Conservation (phyloP, 1,140 invertebrate species). For the Ephestia elutella region DNA sequence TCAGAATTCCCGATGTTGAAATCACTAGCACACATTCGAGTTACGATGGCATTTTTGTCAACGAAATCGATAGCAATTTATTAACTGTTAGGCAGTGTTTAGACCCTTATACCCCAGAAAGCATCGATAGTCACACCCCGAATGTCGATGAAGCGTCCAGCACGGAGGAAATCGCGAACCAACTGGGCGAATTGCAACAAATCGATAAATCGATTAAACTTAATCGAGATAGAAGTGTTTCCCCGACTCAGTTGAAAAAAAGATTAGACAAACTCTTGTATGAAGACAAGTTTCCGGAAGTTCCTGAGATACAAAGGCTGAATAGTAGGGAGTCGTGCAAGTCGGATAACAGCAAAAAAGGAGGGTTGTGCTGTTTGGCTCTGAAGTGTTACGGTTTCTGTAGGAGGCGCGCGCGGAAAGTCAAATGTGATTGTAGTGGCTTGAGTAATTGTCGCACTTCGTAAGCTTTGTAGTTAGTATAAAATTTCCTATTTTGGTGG, state of each 20-base stretch:
- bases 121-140: slow-evolving; percentile 83
- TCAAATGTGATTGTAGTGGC: slow-evolving; percentile 49
- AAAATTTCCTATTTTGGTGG: neutral
- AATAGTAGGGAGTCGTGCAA: slow-evolving; percentile 59
- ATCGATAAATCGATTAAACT: slow-evolving; percentile 35
- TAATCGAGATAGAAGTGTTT: slow-evolving; percentile 70
- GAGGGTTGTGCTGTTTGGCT: slow-evolving; percentile 56
- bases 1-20: slow-evolving; percentile 68
- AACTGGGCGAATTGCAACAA: slow-evolving; percentile 22
- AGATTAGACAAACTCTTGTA: slow-evolving; percentile 50
- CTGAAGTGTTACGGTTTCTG: slow-evolving; percentile 63
- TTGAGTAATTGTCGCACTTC: slow-evolving; percentile 51
- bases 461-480: slow-evolving; percentile 20
- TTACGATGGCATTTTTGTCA: slow-evolving; percentile 71
- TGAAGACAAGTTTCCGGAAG: slow-evolving; percentile 28
- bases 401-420: slow-evolving; percentile 44
- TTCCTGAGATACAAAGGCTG: slow-evolving; percentile 42
- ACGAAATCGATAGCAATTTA: slow-evolving; percentile 73
- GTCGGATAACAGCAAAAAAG: slow-evolving; percentile 46
- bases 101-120: slow-evolving; percentile 86
- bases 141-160: slow-evolving; percentile 68
- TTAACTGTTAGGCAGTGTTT: slow-evolving; percentile 62
- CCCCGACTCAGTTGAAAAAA: slow-evolving; percentile 74
- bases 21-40: slow-evolving; percentile 72
- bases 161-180: slow-evolving; percentile 43